Conservation (phyloP, 2,113 vertebrate species). For the Hucho hucho region DNA sequence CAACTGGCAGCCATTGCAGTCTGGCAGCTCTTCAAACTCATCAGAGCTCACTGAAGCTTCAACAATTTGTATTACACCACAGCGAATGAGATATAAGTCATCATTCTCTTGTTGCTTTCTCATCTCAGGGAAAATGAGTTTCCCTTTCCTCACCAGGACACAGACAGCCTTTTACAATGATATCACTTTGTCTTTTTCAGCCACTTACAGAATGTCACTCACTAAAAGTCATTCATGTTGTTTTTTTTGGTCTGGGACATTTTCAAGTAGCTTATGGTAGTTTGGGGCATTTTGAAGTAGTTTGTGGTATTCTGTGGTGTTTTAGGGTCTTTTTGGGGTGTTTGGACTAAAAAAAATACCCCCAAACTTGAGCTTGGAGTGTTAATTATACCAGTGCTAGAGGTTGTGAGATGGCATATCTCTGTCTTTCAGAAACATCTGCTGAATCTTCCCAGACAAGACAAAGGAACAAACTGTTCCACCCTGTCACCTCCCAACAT, state of each 20-base stretch:
- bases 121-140: neutral
- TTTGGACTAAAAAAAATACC: too few relatives aligned
- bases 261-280: too few relatives aligned
- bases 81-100: neutral
- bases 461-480: neutral
- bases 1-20: neutral
- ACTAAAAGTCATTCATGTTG: neutral
- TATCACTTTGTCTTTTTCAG: neutral
- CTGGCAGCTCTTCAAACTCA: slow-evolving; percentile 7
- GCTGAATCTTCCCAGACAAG: neutral
- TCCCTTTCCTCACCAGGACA: neutral
- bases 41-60: neutral
- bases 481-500: too few relatives aligned
- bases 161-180: neutral
- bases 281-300: too few relatives aligned
- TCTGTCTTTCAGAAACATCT: neutral
- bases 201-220: neutral
- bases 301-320: too few relatives aligned
- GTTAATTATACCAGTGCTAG: neutral
- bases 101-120: slow-evolving; percentile 1
- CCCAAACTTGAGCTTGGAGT: neutral
- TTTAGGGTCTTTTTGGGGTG: too few relatives aligned
- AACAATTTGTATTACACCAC: neutral
- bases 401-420: neutral
- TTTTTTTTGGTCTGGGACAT: too few relatives aligned